These are phyloP conservation scores for Yponomeuta malinellus DNA, from an alignment of 2,888 invertebrate genomes.

Conservation along the genomic window DNA sequence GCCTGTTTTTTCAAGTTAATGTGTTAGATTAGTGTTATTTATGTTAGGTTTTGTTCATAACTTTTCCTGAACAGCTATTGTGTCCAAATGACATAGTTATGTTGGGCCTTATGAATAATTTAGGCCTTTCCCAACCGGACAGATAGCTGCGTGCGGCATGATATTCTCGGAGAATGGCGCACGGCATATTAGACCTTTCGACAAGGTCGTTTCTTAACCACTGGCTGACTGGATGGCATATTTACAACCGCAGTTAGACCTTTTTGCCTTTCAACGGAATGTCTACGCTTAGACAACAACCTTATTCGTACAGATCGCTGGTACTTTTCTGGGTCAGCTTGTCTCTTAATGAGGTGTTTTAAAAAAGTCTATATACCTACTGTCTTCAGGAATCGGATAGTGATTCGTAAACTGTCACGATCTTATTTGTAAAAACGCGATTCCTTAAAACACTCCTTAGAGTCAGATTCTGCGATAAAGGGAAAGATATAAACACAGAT, in stretches of 20 bases:
- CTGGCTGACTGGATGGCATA: not conserved
- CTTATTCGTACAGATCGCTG: not conserved
- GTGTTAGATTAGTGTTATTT: too few relatives aligned
- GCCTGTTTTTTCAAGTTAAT: too few relatives aligned
- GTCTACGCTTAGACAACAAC: not conserved
- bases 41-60: too few relatives aligned
- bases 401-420: too few relatives aligned
- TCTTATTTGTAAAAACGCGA: too few relatives aligned
- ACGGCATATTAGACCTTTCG: slow-evolving; percentile 34
- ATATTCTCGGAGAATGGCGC: slow-evolving; percentile 50
- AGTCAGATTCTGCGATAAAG: too few relatives aligned
- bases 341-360: not conserved
- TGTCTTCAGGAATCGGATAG: too few relatives aligned
- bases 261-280: not conserved
- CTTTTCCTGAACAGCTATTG: too few relatives aligned
- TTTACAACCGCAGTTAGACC: not conserved
- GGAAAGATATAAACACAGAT: too few relatives aligned
- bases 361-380: too few relatives aligned
- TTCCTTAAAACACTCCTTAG: too few relatives aligned
- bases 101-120: slow-evolving; percentile 10
- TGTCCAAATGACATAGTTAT: not conserved
- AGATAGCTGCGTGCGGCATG: slow-evolving; percentile 39
- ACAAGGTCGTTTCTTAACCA: slow-evolving; percentile 51
- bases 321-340: not conserved
- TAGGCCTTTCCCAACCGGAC: slow-evolving; percentile 12